phyloP scores from a whole-genome alignment of 2,113 vertebrate species.

The Pituophis catenifer region DNA sequence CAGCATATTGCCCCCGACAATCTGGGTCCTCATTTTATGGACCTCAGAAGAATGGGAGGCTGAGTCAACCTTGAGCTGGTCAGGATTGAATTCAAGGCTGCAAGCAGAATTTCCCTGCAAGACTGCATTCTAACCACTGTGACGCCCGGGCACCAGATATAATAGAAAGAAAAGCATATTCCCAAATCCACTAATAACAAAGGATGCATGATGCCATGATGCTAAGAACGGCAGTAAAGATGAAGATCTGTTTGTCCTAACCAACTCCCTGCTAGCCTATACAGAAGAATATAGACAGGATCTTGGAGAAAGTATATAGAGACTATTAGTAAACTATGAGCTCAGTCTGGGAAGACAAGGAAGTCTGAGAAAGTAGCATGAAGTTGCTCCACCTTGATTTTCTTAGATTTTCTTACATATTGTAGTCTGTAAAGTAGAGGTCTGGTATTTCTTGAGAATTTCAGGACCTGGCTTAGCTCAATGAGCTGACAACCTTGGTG shows the following conservation, averaged over 20 bases:
- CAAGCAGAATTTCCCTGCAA: background rate
- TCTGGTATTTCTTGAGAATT: background rate
- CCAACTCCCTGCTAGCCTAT: background rate
- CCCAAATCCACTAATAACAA: background rate
- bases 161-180: background rate
- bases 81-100: background rate
- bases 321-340: background rate
- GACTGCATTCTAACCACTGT: no score
- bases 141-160: background rate
- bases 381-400: background rate
- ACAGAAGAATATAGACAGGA: background rate
- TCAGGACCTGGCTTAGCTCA: background rate
- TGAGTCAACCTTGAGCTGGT: background rate
- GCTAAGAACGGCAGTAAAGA: background rate
- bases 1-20: background rate
- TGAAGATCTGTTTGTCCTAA: background rate
- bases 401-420: background rate
- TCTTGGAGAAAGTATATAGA: background rate
- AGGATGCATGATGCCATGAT: background rate
- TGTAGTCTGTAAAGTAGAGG: background rate
- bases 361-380: background rate
- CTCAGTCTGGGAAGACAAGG: background rate
- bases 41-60: background rate
- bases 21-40: no score
- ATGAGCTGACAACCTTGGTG: background rate